Evolutionary conservation across 2,888 invertebrate genomes (phyloP).

Genomic region (Drosophila histrio): DNA sequence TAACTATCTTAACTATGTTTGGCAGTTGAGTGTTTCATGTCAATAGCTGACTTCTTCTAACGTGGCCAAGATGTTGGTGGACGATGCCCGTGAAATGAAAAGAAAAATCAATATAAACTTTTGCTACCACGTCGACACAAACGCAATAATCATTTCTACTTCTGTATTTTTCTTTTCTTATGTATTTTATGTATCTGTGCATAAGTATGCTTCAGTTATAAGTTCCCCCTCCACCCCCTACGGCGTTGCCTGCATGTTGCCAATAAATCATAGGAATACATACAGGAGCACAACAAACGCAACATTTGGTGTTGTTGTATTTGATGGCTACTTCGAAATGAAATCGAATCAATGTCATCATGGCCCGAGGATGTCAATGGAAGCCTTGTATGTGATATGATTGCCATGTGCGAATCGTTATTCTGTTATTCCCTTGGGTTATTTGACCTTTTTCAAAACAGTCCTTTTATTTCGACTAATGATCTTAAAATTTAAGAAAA

Average conservation of each 20-base stretch:
- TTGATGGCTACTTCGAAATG: slow-evolving; percentile 37
- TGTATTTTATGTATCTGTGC: slow-evolving; percentile 23
- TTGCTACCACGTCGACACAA: slow-evolving; percentile 23
- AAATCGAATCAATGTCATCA: slow-evolving; percentile 73
- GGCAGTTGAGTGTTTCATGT: slow-evolving; percentile 44
- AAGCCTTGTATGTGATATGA: slow-evolving; percentile 18
- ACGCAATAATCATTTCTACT: slow-evolving; percentile 23
- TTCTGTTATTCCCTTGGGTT: slow-evolving; percentile 1
- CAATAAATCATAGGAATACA: slow-evolving; percentile 56
- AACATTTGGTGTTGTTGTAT: slow-evolving; percentile 44
- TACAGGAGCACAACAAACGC: slow-evolving; percentile 7
- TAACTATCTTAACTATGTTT: slow-evolving; percentile 61
- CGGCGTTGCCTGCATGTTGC: slow-evolving; percentile 17
- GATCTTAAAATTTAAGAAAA: neutral
- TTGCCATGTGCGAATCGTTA: slow-evolving; percentile 17
- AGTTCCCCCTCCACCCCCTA: neutral
- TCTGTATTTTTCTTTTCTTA: slow-evolving; percentile 5
- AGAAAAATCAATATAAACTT: slow-evolving; percentile 56
- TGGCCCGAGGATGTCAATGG: slow-evolving; percentile 20
- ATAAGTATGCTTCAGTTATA: slow-evolving; percentile 26
- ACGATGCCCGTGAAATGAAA: slow-evolving; percentile 5
- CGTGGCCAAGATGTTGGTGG: slow-evolving; percentile 30
- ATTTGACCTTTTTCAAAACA: slow-evolving; percentile 3
- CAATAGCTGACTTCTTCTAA: neutral
- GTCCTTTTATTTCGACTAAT: slow-evolving; percentile 19